Percentiles rank a stretch among this genome's conserved stretches.
Evolutionary conservation across 2,113 vertebrate genomes (phyloP).

Genomic region (Phyllostomus discolor): DNA sequence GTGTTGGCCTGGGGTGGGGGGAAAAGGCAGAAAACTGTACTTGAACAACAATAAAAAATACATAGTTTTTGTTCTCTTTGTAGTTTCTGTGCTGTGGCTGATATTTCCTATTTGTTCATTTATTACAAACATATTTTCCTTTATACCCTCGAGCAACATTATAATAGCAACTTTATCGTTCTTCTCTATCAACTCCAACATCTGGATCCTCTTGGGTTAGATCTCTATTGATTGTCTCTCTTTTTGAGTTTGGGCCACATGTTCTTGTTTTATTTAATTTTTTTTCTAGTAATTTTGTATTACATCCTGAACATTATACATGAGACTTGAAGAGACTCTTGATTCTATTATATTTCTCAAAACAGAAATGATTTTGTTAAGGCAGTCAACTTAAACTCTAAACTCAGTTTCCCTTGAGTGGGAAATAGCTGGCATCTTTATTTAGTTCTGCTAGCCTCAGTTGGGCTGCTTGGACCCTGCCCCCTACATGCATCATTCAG

Average conservation of each 20-base stretch:
- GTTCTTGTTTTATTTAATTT: not conserved
- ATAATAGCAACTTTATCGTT: not conserved
- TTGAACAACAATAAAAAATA: no score
- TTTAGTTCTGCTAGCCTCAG: not conserved
- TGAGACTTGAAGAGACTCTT: not conserved
- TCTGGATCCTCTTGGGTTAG: not conserved
- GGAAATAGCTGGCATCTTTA: not conserved
- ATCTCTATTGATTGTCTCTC: not conserved
- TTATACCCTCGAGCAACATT: not conserved
- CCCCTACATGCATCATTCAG: not conserved
- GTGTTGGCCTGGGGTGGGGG: no score
- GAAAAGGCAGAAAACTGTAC: no score
- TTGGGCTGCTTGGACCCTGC: not conserved
- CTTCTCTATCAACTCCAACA: not conserved
- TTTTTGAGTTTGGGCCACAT: slow-evolving; percentile 8
- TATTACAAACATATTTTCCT: not conserved
- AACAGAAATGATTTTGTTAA: not conserved
- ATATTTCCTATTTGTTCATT: not conserved
- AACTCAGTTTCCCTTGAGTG: not conserved
- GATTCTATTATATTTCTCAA: not conserved
- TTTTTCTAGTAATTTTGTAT: not conserved
- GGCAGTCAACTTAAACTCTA: not conserved
- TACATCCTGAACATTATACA: not conserved
- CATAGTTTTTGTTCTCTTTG: not conserved
- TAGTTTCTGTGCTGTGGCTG: not conserved